Conservation (phyloP, 2,888 invertebrate species). For the Dasypolia templi region DNA sequence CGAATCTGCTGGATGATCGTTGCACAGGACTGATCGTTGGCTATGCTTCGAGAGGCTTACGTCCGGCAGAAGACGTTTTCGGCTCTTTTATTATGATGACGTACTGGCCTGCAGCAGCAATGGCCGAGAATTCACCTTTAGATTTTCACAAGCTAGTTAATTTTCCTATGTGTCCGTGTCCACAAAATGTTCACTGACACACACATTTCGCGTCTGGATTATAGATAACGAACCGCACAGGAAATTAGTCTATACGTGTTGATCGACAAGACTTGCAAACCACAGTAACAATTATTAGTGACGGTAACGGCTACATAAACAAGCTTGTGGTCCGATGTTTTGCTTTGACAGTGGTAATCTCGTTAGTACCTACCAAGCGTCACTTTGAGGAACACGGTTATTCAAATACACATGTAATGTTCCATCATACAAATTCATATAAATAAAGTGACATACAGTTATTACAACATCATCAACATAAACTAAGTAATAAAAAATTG, state of each 20-base stretch:
- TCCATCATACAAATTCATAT: background rate
- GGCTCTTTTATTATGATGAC: background rate
- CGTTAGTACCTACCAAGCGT: background rate
- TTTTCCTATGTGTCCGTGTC: background rate
- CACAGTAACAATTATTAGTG: background rate
- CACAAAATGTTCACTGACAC: conserved; percentile 4
- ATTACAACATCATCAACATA: too few relatives aligned
- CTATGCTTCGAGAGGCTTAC: background rate
- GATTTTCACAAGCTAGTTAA: background rate
- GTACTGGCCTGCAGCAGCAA: background rate
- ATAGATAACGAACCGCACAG: background rate
- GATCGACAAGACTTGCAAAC: background rate
- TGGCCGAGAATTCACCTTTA: too few relatives aligned
- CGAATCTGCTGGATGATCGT: background rate
- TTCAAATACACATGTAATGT: background rate
- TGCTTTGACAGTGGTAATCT: conserved; percentile 5
- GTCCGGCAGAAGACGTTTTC: background rate
- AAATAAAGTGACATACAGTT: too few relatives aligned
- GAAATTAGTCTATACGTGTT: conserved; percentile 10
- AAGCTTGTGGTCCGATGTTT: conserved; percentile 9
- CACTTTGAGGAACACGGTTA: background rate
- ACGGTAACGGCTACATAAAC: background rate
- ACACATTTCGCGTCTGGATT: background rate
- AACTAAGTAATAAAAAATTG: too few relatives aligned
- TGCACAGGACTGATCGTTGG: background rate